Base-by-base conservation (phyloP, 2,113 vertebrate species). In the Zosterops lateralis region DNA sequence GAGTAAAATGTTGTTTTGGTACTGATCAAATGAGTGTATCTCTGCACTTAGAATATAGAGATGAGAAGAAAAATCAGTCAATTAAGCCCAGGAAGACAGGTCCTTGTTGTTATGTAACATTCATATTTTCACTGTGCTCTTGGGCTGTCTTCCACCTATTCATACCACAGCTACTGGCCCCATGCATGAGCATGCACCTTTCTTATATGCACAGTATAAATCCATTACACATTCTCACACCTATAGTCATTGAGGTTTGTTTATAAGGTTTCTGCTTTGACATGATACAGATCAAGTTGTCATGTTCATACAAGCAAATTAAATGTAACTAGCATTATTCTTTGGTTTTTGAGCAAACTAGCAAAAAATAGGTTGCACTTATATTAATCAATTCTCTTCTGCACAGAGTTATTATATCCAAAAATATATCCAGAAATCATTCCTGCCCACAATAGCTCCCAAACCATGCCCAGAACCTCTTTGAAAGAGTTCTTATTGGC, bases 311-410 rank as follows among this genome's bases (percentile, higher is more conserved):
- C 12, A 56, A 48, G 53, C 9, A 67, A 87, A 84, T 68, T 18
- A 10, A 31, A 17, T 2, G 14, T 56, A 58, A 11, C 1, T 51
- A 18, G 25, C 22, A 56, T 38, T 0, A 0, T 36, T 58, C 8
- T 84, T 71, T 3, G 2, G 4, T 53, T 45, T 66, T 50, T 71
- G 36, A 86, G 47, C 19, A 80, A 62, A 66, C 9, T 13, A 64
- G 28, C 11, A 34, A 6, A 12, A 24, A 75, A 19, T 25, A 54
- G 10, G 10, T 26, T 53, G 15, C 10, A 14, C 10, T 81, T 64
- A 4, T 60, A 16, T 60, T 64, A 51, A 31, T 34, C 60, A 67
- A 48, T 51, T 28, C 4, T 75, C 20, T 56, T 64, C 53, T 79
- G 31, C 18, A 40, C 4, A 34, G 38, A 24, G 14, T 29, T 11